Conservation (phyloP, 2,888 invertebrate genomes). For the Mesochorus sp. region DNA sequence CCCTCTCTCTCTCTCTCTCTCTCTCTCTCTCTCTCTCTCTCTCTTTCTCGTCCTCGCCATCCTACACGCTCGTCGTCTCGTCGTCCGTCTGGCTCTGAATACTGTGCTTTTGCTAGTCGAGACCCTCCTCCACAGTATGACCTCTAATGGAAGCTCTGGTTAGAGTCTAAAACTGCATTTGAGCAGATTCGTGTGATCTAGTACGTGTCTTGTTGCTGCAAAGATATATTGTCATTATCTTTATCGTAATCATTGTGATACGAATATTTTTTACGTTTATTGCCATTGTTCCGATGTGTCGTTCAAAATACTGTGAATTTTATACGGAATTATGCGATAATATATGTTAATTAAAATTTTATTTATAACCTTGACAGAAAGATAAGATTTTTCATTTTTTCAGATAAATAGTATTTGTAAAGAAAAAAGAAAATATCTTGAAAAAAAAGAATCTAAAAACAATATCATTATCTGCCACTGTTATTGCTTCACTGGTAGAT, state of each 20-base stretch:
- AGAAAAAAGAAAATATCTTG: slow-evolving; percentile 62
- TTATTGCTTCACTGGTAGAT: slow-evolving; percentile 46
- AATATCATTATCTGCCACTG: slow-evolving; percentile 60
- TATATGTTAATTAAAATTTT: no score
- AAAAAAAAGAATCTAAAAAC: slow-evolving; percentile 65
- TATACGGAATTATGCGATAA: no score
- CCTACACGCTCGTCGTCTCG: slow-evolving; percentile 47
- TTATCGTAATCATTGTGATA: not conserved
- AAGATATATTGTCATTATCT: not conserved
- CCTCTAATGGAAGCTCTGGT: slow-evolving; percentile 40
- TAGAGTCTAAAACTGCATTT: slow-evolving; percentile 12
- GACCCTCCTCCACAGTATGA: slow-evolving; percentile 11
- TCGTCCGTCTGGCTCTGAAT: slow-evolving; percentile 42
- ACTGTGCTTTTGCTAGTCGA: slow-evolving; percentile 37
- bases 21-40: slow-evolving; percentile 46
- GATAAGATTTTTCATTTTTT: no score
- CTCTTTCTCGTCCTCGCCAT: slow-evolving; percentile 30
- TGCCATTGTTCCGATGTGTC: not conserved
- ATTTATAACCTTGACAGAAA: no score
- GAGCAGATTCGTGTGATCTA: slow-evolving; percentile 19
- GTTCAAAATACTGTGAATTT: no score
- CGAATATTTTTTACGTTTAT: not conserved
- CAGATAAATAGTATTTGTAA: slow-evolving; percentile 44
- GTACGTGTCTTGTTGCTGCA: not conserved
- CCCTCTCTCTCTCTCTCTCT: no score